A percentile compares a stretch with the other conserved stretches of the same genome.
Evolutionary conservation across 2,888 invertebrate genomes (phyloP).

Genomic region (Stegana nigrithorax): DNA sequence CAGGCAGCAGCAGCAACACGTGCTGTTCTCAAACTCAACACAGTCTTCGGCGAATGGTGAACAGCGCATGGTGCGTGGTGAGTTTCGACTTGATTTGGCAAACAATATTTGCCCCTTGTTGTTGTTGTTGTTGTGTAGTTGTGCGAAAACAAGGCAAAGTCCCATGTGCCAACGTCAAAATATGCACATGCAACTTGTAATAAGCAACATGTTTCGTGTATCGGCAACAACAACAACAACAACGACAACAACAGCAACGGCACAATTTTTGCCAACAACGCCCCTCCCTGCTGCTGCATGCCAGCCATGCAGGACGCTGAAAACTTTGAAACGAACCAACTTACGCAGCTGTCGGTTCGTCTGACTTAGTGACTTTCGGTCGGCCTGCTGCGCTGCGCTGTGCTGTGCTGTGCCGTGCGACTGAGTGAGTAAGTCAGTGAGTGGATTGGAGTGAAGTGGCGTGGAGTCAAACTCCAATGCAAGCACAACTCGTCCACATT

Average conservation of each 20-base stretch:
- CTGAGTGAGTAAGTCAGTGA: neutral
- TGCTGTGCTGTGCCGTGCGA: neutral
- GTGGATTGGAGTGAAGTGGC: no score
- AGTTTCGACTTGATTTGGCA: no score
- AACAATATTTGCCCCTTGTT: neutral
- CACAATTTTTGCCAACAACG: no score
- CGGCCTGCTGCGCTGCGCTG: neutral
- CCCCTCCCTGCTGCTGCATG: no score
- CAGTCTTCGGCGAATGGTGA: slow-evolving; percentile 46
- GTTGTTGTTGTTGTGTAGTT: no score
- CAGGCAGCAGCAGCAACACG: slow-evolving; percentile 17
- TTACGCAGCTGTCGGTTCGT: no score
- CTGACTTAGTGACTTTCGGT: no score
- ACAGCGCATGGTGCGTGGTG: slow-evolving; percentile 24
- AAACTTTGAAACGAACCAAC: no score
- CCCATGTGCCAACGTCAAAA: neutral
- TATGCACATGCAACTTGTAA: slow-evolving; percentile 24
- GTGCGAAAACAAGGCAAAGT: neutral
- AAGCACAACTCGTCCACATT: no score
- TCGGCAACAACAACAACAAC: neutral
- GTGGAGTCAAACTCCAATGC: no score
- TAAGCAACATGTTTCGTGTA: slow-evolving; percentile 52
- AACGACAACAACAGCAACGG: slow-evolving; percentile 2
- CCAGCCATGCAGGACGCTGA: no score
- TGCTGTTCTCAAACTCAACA: neutral